Evolutionary conservation across 1,140 invertebrate species (phyloP).

Genomic region (Micrasema minimum): DNA sequence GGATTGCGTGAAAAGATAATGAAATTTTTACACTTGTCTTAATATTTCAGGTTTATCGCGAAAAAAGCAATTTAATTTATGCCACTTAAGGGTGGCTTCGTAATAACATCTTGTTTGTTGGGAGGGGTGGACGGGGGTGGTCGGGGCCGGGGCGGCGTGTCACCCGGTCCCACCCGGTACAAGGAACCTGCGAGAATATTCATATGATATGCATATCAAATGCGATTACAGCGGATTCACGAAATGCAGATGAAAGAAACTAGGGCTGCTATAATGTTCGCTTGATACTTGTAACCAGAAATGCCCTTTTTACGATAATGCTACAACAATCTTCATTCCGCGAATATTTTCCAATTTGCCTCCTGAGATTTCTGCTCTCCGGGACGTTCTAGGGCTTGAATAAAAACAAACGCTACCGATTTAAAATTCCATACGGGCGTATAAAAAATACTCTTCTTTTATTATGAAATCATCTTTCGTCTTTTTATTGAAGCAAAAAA

Average conservation of each 20-base stretch:
- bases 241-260: conserved; percentile 47
- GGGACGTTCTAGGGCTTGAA: conserved; percentile 1
- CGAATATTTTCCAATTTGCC: conserved; percentile 34
- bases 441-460: conserved; percentile 25
- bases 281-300: conserved; percentile 20
- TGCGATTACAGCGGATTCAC: conserved; percentile 47
- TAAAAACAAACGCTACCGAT: conserved; percentile 25
- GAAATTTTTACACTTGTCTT: conserved; percentile 50
- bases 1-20: conserved; percentile 42
- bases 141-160: not conserved
- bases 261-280: conserved; percentile 2
- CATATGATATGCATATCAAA: conserved; percentile 53
- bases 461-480: conserved; percentile 28
- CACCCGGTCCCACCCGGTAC: not conserved
- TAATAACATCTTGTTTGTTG: conserved; percentile 53
- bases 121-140: not conserved
- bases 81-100: conserved; percentile 52
- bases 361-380: conserved; percentile 18
- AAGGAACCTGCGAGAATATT: conserved; percentile 47
- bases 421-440: conserved; percentile 28
- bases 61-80: conserved; percentile 55
- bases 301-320: conserved; percentile 42
- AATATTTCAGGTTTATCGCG: conserved; percentile 52
- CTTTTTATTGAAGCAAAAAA: conserved; percentile 29
- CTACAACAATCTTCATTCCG: conserved; percentile 31